Conservation (phyloP, 1,140 invertebrate species). For the Thereuonema tuberculata region DNA sequence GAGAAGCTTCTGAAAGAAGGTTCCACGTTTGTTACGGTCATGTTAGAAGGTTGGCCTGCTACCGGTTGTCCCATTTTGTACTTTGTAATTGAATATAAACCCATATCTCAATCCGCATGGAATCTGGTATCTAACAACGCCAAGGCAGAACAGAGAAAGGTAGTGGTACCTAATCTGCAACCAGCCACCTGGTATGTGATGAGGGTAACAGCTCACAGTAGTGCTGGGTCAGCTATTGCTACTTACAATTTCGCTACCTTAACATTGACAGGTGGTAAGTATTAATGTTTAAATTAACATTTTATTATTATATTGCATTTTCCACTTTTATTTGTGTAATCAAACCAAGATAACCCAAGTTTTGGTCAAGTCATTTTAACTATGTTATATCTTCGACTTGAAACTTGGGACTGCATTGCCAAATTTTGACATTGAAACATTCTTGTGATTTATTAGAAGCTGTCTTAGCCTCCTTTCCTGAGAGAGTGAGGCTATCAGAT, state of each 20-base stretch:
- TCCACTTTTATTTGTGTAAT: too few species aligned
- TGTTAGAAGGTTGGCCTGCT: slow-evolving; percentile 59
- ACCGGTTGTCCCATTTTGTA: slow-evolving; percentile 61
- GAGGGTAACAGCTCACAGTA: slow-evolving; percentile 31
- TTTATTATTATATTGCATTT: too few species aligned
- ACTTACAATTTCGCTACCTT: slow-evolving; percentile 31
- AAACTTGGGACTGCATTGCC: too few species aligned
- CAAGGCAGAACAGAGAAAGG: slow-evolving; percentile 42
- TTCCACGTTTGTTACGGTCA: slow-evolving; percentile 53
- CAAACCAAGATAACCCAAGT: too few species aligned
- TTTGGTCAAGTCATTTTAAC: neutral
- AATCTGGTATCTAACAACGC: slow-evolving; percentile 46
- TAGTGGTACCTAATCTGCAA: slow-evolving; percentile 28
- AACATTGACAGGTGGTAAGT: slow-evolving; percentile 76
- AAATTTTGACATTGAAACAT: too few species aligned
- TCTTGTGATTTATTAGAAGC: too few species aligned
- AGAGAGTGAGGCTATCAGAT: too few species aligned
- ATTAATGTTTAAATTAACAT: neutral
- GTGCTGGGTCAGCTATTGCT: slow-evolving; percentile 29
- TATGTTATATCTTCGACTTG: too few species aligned
- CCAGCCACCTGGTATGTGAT: slow-evolving; percentile 33
- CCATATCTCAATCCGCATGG: slow-evolving; percentile 42
- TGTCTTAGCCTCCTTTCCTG: too few species aligned
- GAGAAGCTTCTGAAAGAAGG: slow-evolving; percentile 52
- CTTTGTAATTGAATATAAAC: slow-evolving; percentile 59